Percentiles rank a stretch among this genome's conserved stretches.
Conservation (phyloP, 2,113 vertebrate genomes). For the Microtus ochrogaster region DNA sequence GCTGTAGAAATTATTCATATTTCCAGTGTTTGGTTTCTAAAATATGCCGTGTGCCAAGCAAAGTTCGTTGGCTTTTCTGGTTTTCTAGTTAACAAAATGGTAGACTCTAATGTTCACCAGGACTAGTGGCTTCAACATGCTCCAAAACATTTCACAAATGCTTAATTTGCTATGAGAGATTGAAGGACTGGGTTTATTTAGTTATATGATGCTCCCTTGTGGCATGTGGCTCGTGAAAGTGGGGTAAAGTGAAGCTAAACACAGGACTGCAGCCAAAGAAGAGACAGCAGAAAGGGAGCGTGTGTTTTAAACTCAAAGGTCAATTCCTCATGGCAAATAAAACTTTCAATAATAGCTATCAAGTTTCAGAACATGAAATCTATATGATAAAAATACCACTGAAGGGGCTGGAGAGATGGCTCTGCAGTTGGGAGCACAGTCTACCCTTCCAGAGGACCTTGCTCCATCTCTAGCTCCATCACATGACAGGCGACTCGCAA, state of each 20-base stretch:
- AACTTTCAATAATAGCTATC: conserved; percentile 26
- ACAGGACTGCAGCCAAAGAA: background rate
- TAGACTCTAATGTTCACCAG: background rate
- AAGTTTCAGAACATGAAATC: conserved; percentile 32
- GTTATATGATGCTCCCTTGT: background rate
- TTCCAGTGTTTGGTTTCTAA: conserved; percentile 15
- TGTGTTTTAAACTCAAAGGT: conserved; percentile 3
- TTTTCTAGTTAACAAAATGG: conserved; percentile 41
- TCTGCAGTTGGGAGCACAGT: background rate
- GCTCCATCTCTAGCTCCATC: background rate
- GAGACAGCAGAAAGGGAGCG: background rate
- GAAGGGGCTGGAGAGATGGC: too few relatives aligned
- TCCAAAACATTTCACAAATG: background rate
- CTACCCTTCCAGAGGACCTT: background rate
- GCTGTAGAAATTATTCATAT: conserved; percentile 22
- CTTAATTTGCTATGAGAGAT: background rate
- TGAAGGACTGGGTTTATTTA: background rate
- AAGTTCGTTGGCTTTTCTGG: conserved; percentile 31
- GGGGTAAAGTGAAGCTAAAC: background rate
- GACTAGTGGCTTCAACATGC: background rate
- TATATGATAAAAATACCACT: background rate
- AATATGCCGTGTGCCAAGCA: background rate
- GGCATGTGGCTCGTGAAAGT: conserved; percentile 28
- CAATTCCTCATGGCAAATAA: conserved; percentile 45
- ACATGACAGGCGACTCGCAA: background rate